Percentiles rank a stretch among this genome's conserved stretches.
Conservation (phyloP, 2,797 vertebrate species). For the Stomatorhinus walkeri region DNA sequence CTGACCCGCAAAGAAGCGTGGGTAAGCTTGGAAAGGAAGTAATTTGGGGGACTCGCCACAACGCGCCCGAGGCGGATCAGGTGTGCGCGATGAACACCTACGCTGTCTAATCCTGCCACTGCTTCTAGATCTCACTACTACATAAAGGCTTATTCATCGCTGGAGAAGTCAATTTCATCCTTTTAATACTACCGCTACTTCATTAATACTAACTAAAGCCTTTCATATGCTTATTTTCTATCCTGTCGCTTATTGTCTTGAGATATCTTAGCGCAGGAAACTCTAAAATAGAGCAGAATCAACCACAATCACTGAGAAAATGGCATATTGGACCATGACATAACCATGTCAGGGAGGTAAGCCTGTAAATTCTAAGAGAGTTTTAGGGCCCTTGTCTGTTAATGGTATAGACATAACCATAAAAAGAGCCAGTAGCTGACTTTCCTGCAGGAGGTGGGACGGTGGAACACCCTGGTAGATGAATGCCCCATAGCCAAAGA, state of each 20-base stretch:
- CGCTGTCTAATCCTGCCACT: neutral
- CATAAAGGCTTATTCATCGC: neutral
- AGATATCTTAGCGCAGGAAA: neutral
- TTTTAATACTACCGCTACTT: neutral
- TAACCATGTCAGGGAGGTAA: neutral
- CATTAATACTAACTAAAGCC: neutral
- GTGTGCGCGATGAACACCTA: neutral
- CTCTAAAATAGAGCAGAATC: neutral
- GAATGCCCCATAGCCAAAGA: neutral
- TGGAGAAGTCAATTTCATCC: neutral
- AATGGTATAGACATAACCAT: neutral
- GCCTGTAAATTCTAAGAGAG: neutral
- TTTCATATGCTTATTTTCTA: neutral
- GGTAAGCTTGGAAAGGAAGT: neutral
- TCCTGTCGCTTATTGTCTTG: neutral
- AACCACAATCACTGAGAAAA: neutral
- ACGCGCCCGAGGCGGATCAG: neutral
- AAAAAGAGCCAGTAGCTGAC: neutral
- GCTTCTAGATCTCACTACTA: neutral
- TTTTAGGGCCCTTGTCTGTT: conserved; percentile 13
- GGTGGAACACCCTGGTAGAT: conserved; percentile 3
- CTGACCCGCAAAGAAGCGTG: neutral
- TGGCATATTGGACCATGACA: neutral
- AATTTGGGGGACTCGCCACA: neutral
- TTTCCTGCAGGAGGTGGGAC: neutral